Evolutionary conservation across 2,797 vertebrate genomes (phyloP).

Genomic region (Cossypha caffra): DNA sequence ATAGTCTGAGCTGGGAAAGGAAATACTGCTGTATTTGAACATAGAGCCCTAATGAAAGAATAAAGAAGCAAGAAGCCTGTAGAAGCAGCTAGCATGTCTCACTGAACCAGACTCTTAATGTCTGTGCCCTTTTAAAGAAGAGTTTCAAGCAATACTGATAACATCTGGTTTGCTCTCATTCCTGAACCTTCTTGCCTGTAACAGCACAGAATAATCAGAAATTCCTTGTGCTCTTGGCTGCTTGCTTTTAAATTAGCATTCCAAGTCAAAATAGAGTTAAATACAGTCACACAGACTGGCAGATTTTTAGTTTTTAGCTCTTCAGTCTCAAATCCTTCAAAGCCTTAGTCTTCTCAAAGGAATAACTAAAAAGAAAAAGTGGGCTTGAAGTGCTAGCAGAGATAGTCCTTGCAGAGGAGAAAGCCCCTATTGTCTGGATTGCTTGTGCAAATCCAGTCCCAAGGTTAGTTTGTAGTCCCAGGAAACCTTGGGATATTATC

Average conservation of each 20-base stretch:
- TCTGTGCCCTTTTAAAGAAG: background rate
- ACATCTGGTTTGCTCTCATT: background rate
- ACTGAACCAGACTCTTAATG: background rate
- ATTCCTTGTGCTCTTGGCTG: background rate
- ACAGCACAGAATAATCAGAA: background rate
- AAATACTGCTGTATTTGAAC: background rate
- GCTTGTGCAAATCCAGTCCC: background rate
- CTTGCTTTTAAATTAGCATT: conserved; percentile 25
- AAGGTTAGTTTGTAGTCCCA: background rate
- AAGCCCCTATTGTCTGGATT: background rate
- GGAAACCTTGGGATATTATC: background rate
- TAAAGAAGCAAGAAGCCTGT: background rate
- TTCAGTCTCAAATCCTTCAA: conserved; percentile 11
- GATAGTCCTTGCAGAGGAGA: background rate
- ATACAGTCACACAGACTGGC: background rate
- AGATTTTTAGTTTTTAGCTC: background rate
- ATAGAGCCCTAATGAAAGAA: background rate
- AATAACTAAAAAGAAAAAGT: background rate
- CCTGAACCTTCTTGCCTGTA: background rate
- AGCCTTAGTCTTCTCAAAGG: background rate
- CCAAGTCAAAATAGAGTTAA: background rate
- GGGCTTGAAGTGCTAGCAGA: background rate
- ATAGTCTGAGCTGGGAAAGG: background rate
- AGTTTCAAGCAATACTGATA: background rate
- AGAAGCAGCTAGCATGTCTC: background rate